phyloP scores from a whole-genome alignment of 2,797 vertebrate species.

The Micropoecilia bifurca region DNA sequence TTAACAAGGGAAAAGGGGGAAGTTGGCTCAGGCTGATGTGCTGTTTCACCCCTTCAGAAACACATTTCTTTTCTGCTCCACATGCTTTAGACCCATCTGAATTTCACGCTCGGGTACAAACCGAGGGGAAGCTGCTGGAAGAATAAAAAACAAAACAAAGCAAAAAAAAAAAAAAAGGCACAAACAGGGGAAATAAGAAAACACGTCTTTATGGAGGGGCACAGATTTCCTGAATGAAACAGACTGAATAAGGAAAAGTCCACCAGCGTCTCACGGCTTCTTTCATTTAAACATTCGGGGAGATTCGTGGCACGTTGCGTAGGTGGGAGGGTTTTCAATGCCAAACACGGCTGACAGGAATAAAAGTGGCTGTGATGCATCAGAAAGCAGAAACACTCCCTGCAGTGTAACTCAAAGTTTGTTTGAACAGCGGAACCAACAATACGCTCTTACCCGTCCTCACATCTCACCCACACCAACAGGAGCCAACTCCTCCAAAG shows the following conservation, averaged over 20 bases:
- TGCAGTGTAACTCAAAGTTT: background rate
- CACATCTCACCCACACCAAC: conserved; percentile 3
- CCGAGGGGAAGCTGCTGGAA: conserved; percentile 6
- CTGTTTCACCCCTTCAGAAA: conserved; percentile 26
- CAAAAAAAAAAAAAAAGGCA: background rate
- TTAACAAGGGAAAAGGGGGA: conserved; percentile 43
- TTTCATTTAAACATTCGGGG: conserved; percentile 9
- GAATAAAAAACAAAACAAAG: background rate
- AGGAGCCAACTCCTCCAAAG: background rate
- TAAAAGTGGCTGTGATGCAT: background rate
- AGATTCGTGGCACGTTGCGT: background rate
- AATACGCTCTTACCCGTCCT: background rate
- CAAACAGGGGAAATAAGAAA: conserved; percentile 12
- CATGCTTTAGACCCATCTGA: conserved; percentile 36
- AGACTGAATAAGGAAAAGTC: conserved; percentile 6
- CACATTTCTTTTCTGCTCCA: conserved; percentile 43
- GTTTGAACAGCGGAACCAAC: background rate
- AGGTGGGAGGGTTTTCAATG: conserved; percentile 20
- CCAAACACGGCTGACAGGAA: conserved; percentile 4
- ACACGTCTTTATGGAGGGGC: conserved; percentile 14
- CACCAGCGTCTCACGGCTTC: background rate
- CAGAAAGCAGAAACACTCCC: background rate
- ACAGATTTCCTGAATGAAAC: conserved; percentile 11
- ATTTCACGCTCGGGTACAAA: conserved; percentile 33
- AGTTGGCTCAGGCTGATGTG: conserved; percentile 42